Conservation (phyloP, 2,888 invertebrate genomes). For the Antitype chi region DNA sequence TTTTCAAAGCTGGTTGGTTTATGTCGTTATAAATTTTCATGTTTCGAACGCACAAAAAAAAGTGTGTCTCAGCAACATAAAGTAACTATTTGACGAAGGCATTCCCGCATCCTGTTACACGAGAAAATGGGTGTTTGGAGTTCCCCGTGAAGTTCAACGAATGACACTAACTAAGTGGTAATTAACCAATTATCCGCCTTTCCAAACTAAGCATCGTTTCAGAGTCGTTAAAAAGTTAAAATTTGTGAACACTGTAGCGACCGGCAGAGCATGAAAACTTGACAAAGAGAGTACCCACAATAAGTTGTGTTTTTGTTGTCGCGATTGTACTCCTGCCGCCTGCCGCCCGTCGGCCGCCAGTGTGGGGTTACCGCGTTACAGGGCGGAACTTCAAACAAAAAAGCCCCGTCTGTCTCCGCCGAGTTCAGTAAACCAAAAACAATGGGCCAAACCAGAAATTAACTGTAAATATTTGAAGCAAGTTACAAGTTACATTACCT, state of each 20-base stretch:
- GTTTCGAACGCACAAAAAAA: conserved; percentile 16
- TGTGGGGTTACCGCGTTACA: conserved; percentile 76
- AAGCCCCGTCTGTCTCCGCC: conserved; percentile 64
- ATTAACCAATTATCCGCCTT: conserved; percentile 31
- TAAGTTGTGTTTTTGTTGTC: conserved; percentile 73
- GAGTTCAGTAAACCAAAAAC: conserved; percentile 81
- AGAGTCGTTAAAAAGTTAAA: conserved; percentile 50
- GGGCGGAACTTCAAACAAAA: conserved; percentile 74
- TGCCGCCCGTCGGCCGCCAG: conserved; percentile 62
- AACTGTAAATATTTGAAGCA: conserved; percentile 69
- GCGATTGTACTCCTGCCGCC: conserved; percentile 62
- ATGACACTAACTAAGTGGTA: conserved; percentile 36
- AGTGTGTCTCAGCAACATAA: conserved; percentile 3
- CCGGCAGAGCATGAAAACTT: conserved; percentile 80
- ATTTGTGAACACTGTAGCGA: conserved; percentile 64
- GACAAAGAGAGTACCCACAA: conserved; percentile 74
- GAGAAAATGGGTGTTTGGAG: not conserved
- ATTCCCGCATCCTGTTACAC: conserved; percentile 1
- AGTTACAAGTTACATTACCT: conserved; percentile 27
- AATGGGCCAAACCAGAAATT: conserved; percentile 74
- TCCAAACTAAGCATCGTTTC: conserved; percentile 28
- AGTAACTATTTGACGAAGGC: conserved; percentile 39
- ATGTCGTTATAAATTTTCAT: conserved; percentile 32
- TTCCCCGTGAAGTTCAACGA: conserved; percentile 1
- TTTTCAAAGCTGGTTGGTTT: conserved; percentile 31